Percentiles rank a stretch among this genome's conserved stretches.
Evolutionary conservation across 2,113 vertebrate species (phyloP).

Genomic region (Deroptyus accipitrinus): DNA sequence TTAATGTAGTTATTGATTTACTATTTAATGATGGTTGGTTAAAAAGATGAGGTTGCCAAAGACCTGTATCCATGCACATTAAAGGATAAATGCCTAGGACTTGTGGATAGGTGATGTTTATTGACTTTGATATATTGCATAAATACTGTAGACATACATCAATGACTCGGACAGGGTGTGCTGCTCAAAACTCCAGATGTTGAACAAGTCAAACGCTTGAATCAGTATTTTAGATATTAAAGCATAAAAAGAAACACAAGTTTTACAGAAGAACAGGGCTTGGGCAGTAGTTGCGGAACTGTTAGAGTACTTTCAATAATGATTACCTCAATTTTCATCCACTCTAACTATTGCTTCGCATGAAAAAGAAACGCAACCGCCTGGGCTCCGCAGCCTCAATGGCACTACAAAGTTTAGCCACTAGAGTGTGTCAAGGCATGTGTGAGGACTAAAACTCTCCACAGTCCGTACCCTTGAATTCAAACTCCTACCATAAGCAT

Average conservation of each 20-base stretch:
- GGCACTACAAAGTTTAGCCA: slow-evolving; percentile 48
- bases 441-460: background rate
- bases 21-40: background rate
- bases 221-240: background rate
- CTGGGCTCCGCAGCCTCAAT: background rate
- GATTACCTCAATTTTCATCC: background rate
- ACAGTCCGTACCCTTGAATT: fast-evolving
- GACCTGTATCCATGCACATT: background rate
- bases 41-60: background rate
- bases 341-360: background rate
- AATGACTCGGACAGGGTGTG: background rate
- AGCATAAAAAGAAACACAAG: background rate
- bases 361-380: background rate
- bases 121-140: background rate
- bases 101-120: background rate
- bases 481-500: background rate
- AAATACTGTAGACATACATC: background rate
- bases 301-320: background rate
- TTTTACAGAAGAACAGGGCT: background rate
- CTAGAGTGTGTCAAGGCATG: slow-evolving; percentile 63
- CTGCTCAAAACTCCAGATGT: background rate
- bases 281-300: background rate
- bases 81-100: background rate
- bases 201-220: background rate
- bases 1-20: background rate